Base-by-base conservation (phyloP, 30 jellyfish, hydroid and myxozoan genomes). In the Pseudorhiza aurosa region DNA sequence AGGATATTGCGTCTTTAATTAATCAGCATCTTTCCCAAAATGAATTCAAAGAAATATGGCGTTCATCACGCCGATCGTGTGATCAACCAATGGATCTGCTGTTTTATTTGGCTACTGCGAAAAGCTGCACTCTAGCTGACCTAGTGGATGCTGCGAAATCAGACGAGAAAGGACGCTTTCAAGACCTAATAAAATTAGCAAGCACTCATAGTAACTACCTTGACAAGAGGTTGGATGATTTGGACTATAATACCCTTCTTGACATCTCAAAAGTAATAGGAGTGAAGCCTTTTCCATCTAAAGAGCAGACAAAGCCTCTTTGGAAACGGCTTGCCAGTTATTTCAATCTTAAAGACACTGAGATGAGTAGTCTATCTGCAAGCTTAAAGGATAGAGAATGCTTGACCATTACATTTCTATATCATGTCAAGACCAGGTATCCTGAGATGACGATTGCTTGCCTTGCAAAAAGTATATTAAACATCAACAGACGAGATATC, bases 71-170 rank as follows among this genome's bases (percentile, higher is more conserved):
- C 14, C 37, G 67, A 53, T 33, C 37, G 37, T 53, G n/a, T n/a
- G 67, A 53, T 53, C 67, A 33, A 1, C 67, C 67, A 10, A 53
- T 53, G 67, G 24, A 53, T 15, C 67, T 53, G n/a, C 36, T 53
- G 36, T 53, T 53, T 53, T 36, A 53, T 21, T 53, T 53, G 22
- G 5, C 67, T 21, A n/a, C n/a, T n/a, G 67, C 37, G 37, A n/a
- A 53, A 15, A 53, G 24, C 14, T 53, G 67, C 35, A 53, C 35
- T 7, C 35, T 53, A 4, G 36, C 6, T n/a, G 35, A n/a, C 5
- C 24, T 53, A n/a, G 24, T 9, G 14, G 14, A 36, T 17, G 19
- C 2, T 53, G 67, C 67, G 2, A 21, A 6, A 19, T 4, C 5
- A 2, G 67, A 17, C 22, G 14, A 19, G 14, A 22, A 21, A 53